Base-by-base conservation (phyloP, 2,797 vertebrate genomes). In the Babyrousa celebensis region DNA sequence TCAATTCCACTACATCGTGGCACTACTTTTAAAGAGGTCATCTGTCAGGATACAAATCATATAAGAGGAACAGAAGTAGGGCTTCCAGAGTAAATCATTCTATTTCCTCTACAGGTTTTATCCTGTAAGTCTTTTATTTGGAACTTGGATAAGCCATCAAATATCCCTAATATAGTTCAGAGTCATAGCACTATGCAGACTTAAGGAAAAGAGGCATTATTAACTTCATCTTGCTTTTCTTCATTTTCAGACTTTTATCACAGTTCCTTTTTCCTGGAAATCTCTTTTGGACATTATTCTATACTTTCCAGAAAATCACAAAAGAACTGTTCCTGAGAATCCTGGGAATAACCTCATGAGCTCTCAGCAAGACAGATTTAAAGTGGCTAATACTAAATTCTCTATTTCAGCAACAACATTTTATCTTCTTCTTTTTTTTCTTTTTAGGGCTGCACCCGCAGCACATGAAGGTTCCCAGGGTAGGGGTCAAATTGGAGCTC, bases 91-190 rank as follows among this genome's bases (percentile, higher is more conserved):
- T 43, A 90, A 95, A 89, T 93, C 9, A n/a, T 48, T 95, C 74
- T 94, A 60, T 95, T 94, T 96, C 29, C 29, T 96, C 40, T 67
- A 77, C 16, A 80, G 60, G 32, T 94, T 96, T 97, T 74, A 89
- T 84, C 40, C 56, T 91, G 23, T 83, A 72, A 70, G 48, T 96
- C 48, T 96, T 94, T 95, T 94, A 60, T 58, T 79, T 62, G 52
- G 60, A 92, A 92, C 78, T 85, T 8, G 17, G 40, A 77, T 86
- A 94, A 97, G 79, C 75, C 56, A 56, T 86, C 70, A 60, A 56
- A 56, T 89, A 89, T 63, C 27, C 18, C 70, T 93, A 71, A 85
- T 71, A 68, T 40, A 80, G 56, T 85, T 67, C 20, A 83, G 36
- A 92, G 71, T 74, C 77, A 65, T 29, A 78, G 83, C 27, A 72